phyloP scores from a whole-genome alignment of 2,888 invertebrate species.

The Anorthoa munda region DNA sequence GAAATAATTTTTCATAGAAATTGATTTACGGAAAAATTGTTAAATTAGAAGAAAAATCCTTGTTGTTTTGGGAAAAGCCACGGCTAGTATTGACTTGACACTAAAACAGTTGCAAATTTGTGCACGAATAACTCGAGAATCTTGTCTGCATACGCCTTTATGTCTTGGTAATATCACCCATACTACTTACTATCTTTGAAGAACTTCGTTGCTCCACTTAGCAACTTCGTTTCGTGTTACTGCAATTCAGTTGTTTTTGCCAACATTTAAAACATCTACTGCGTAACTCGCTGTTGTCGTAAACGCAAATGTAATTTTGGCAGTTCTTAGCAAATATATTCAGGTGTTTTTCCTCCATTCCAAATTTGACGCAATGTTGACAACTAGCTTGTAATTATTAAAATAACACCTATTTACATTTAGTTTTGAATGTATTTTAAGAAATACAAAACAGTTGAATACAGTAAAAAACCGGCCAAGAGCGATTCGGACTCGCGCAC shows the following conservation, averaged over 20 bases:
- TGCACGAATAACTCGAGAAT: neutral
- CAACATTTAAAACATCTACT: constrained; percentile 34
- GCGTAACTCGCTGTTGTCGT: constrained; percentile 32
- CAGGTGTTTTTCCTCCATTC: constrained; percentile 51
- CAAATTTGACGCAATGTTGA: constrained; percentile 39
- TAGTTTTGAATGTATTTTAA: constrained; percentile 1
- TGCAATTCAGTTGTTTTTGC: constrained; percentile 40
- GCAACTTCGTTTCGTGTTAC: constrained; percentile 18
- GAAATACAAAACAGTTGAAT: neutral
- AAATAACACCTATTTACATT: neutral
- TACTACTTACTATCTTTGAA: constrained; percentile 4
- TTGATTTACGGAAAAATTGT: too few relatives aligned
- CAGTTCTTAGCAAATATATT: constrained; percentile 53
- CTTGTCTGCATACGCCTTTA: neutral
- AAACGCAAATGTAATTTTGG: constrained; percentile 49
- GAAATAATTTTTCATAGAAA: too few relatives aligned
- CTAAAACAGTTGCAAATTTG: neutral
- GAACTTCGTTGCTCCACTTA: constrained; percentile 12
- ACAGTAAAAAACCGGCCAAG: constrained; percentile 9
- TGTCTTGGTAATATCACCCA: neutral
- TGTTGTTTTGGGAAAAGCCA: neutral
- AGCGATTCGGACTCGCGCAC: too few relatives aligned
- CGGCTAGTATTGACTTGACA: neutral
- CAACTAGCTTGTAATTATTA: neutral
- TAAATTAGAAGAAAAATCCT: too few relatives aligned